phyloP scores from a whole-genome alignment of 2,888 invertebrate genomes.

The Sinotaia quadrata region DNA sequence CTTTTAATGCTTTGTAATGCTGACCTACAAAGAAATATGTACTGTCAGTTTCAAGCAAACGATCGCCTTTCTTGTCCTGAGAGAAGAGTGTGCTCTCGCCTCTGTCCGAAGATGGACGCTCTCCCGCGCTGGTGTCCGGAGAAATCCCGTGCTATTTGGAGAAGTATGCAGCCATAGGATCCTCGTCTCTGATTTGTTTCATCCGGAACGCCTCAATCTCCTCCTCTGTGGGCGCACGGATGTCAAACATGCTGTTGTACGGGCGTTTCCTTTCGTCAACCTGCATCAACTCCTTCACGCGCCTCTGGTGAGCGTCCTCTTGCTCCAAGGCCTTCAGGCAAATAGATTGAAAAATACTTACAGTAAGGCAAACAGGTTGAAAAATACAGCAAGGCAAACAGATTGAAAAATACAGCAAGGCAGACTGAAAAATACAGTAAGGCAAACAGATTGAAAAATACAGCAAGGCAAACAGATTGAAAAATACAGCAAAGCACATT shows the following conservation, averaged over 20 bases:
- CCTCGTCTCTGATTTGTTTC: conserved; percentile 80
- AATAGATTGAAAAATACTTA: no score
- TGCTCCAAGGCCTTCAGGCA: conserved; percentile 61
- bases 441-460: no score
- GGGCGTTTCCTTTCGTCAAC: conserved; percentile 92
- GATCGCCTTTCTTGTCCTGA: no score
- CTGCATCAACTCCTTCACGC: conserved; percentile 79
- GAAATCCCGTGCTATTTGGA: conserved; percentile 23
- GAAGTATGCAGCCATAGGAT: conserved; percentile 83
- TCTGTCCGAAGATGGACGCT: no score
- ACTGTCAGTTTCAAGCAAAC: no score
- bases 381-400: conserved; percentile 1
- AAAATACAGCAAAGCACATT: neutral
- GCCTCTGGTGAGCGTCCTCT: conserved; percentile 68
- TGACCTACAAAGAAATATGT: no score
- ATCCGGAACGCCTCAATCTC: conserved; percentile 94
- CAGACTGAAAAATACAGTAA: neutral
- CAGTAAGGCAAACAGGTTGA: neutral
- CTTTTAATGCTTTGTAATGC: no score
- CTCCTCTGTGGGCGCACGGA: conserved; percentile 88
- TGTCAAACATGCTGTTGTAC: conserved; percentile 84
- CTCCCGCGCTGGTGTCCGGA: no score
- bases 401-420: neutral
- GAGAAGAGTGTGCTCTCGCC: no score
- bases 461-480: neutral